Base-by-base conservation (phyloP, 2,888 invertebrate species). In the Hirudinaria manillensis region DNA sequence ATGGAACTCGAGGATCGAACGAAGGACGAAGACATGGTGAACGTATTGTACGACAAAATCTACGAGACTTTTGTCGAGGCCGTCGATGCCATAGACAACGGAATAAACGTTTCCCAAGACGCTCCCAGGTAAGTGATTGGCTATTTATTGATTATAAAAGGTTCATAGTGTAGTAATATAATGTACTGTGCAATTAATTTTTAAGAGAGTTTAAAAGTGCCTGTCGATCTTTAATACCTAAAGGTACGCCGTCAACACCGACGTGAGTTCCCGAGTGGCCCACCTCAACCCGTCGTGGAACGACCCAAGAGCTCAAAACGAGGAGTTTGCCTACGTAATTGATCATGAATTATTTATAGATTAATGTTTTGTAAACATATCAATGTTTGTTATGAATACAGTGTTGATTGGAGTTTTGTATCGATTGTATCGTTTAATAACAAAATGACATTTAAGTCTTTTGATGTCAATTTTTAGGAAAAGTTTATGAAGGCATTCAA, bases 71-170 rank as follows among this genome's bases (percentile, higher is more conserved):
- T 98, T 75, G 90, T 99, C 21, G 91, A 92, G 86, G 96, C 97
- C 88, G 89, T 99, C 77, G 99, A 99, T 87, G 98, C 92, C 0
- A 91, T 97, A 75, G 99, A 99, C 84, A 99, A 99, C 87, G 99
- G 98, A n/a, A 88, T 97, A 0, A 90, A 91, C 74, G 91, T 92
- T 88, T 89, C 89, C 78, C 89, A 90, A 65, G 91, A 89, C 1
- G 80, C 79, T 74, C 83, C 83, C 36, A 82, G 83, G 85, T 77
- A n/a, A 36, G 27, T 68, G 29, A n/a, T 34, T 7, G 32, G 24
- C 24, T 65, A 53, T 53, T 53, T 53, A 53, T 53, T 13, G 21
- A 53, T 16, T 16, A 13, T 53, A 13, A 53, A 16, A 53, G 21
- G 21, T 53, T 53, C 13, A 13, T 53, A 16, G 53, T n/a, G n/a